phyloP scores from a whole-genome alignment of 1,140 invertebrate species.

The Aphelinus atriplicis region DNA sequence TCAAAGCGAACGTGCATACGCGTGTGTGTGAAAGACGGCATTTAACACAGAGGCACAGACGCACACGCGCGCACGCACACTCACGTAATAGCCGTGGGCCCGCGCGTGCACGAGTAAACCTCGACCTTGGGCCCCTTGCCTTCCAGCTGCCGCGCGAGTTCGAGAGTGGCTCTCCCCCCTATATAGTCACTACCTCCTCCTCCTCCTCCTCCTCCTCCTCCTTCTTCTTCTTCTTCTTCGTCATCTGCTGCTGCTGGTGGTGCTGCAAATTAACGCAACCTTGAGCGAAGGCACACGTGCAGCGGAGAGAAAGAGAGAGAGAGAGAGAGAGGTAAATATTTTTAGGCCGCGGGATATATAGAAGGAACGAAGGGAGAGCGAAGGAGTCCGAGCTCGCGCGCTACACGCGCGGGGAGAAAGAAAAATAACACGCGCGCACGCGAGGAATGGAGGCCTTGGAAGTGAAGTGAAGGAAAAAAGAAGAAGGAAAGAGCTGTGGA shows the following conservation, averaged over 20 bases:
- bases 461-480: too few relatives aligned
- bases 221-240: conserved; percentile 6
- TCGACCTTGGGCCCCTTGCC: too few relatives aligned
- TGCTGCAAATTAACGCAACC: conserved; percentile 53
- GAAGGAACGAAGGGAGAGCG: too few relatives aligned
- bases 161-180: too few relatives aligned
- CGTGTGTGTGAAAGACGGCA: too few relatives aligned
- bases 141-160: too few relatives aligned
- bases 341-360: conserved; percentile 22
- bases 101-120: too few relatives aligned
- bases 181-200: not conserved
- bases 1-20: too few relatives aligned
- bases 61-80: too few relatives aligned
- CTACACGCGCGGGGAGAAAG: conserved; percentile 1
- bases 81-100: too few relatives aligned
- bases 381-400: too few relatives aligned
- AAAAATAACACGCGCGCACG: conserved; percentile 11
- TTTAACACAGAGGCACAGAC: too few relatives aligned
- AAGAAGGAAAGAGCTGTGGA: not conserved
- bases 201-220: not conserved
- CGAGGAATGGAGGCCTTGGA: not conserved
- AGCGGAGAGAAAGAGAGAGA: not conserved
- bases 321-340: conserved; percentile 29
- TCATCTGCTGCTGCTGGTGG: conserved; percentile 19
- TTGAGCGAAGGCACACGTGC: conserved; percentile 38